These are phyloP conservation scores for Dendrolimus houi DNA, from an alignment of 2,888 invertebrate species.

Conservation along the genomic window DNA sequence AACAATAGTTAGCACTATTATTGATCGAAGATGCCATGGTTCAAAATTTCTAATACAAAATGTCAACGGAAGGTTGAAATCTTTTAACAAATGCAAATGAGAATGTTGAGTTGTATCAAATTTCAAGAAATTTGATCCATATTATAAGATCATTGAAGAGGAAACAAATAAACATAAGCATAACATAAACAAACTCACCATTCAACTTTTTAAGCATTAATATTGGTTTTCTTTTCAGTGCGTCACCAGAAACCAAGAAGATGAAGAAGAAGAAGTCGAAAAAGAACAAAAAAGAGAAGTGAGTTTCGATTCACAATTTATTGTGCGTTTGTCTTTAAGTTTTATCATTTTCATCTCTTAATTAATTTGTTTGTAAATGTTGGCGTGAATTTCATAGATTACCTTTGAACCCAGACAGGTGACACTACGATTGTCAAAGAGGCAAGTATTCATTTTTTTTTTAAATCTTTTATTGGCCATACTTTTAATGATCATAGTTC, in stretches of 20 bases:
- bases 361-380: constrained; percentile 21
- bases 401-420: constrained; percentile 62
- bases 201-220: neutral
- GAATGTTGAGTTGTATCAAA: no score
- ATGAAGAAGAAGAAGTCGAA: constrained; percentile 88
- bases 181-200: no score
- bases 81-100: no score
- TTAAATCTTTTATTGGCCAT: constrained; percentile 1
- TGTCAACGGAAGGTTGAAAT: no score
- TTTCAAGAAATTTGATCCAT: no score
- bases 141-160: no score
- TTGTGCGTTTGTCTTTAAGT: constrained; percentile 11
- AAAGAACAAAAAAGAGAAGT: constrained; percentile 85
- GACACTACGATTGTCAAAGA: constrained; percentile 54
- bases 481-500: neutral
- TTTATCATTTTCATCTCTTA: constrained; percentile 5
- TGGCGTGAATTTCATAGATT: constrained; percentile 36
- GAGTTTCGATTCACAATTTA: constrained; percentile 39
- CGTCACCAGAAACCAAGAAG: constrained; percentile 83
- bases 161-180: no score
- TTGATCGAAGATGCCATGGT: no score
- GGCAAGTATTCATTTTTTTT: constrained; percentile 49
- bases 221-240: constrained; percentile 59
- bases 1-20: no score
- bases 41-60: no score